Percentiles rank a stretch among this genome's conserved stretches.
phyloP scores from a whole-genome alignment of 2,113 vertebrate species.

The Zootoca vivipara region DNA sequence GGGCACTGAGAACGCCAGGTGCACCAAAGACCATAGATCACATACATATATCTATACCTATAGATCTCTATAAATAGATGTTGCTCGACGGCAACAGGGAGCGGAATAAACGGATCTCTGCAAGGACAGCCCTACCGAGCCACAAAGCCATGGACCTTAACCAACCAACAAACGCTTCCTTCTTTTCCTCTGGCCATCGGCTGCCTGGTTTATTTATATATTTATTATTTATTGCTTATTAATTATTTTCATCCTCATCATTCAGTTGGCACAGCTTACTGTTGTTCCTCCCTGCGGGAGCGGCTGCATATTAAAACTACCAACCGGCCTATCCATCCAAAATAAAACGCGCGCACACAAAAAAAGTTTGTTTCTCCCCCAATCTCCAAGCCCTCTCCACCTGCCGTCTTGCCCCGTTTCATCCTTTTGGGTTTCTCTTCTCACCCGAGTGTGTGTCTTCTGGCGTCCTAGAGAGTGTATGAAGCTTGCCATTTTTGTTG shows the following conservation, averaged over 20 bases:
- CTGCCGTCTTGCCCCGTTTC: too few relatives aligned
- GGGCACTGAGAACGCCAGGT: constrained; percentile 77
- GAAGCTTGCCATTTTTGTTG: background rate
- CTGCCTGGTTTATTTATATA: background rate
- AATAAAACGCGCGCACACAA: background rate
- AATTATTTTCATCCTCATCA: too few relatives aligned
- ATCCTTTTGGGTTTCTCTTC: background rate
- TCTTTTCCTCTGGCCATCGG: rapidly evolving
- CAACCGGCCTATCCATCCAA: background rate
- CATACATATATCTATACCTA: too few relatives aligned
- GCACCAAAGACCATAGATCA: background rate
- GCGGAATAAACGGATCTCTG: constrained; percentile 64
- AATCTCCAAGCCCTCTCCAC: too few relatives aligned
- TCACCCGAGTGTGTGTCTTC: background rate
- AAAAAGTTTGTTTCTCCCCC: background rate
- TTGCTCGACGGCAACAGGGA: constrained; percentile 13
- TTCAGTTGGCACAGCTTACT: background rate
- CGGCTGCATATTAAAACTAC: background rate
- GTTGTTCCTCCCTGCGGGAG: background rate
- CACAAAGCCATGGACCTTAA: constrained; percentile 26
- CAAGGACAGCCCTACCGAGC: constrained; percentile 25
- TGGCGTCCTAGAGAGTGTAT: background rate
- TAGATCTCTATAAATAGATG: background rate
- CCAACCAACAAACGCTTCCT: background rate
- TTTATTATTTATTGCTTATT: too few relatives aligned